These are phyloP conservation scores for Phyllotreta striolata DNA, from an alignment of 2,888 invertebrate species.

Conservation along the genomic window DNA sequence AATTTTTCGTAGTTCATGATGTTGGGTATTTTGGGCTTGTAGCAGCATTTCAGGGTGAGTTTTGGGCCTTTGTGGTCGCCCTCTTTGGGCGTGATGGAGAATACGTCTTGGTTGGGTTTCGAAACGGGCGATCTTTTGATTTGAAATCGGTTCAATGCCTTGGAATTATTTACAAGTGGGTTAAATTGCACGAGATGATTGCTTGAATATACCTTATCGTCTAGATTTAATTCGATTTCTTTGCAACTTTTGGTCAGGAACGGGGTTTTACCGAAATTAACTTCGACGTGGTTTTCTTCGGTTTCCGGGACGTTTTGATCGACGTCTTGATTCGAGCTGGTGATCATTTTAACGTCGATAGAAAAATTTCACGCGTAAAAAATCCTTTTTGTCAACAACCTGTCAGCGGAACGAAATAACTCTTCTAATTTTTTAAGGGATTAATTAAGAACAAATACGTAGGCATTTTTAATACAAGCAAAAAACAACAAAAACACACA, in stretches of 20 bases:
- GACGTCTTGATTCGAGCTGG: too few species aligned
- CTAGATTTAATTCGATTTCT: slow-evolving; percentile 29
- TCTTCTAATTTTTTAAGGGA: background rate
- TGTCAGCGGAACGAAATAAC: background rate
- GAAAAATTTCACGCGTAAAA: background rate
- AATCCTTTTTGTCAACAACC: too few species aligned
- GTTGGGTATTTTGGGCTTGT: slow-evolving; percentile 53
- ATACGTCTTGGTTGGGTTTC: slow-evolving; percentile 52
- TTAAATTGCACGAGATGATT: too few species aligned
- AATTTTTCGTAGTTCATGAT: slow-evolving; percentile 56
- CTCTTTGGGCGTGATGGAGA: slow-evolving; percentile 53
- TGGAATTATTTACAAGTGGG: too few species aligned
- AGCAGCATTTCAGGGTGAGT: slow-evolving; percentile 52
- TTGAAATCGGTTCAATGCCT: background rate
- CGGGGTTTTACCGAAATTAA: slow-evolving; percentile 38
- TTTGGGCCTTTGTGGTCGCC: slow-evolving; percentile 49
- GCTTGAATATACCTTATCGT: slow-evolving; percentile 31
- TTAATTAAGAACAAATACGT: background rate
- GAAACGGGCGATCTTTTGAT: background rate
- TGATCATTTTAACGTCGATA: background rate
- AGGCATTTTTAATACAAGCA: slow-evolving; percentile 5
- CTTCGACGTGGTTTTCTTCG: background rate
- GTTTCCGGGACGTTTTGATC: slow-evolving; percentile 4
- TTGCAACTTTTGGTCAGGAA: slow-evolving; percentile 32
- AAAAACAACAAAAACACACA: slow-evolving; percentile 34